These are phyloP conservation scores for Cerastoderma edule DNA, from an alignment of 2,888 invertebrate species.

Conservation along the genomic window DNA sequence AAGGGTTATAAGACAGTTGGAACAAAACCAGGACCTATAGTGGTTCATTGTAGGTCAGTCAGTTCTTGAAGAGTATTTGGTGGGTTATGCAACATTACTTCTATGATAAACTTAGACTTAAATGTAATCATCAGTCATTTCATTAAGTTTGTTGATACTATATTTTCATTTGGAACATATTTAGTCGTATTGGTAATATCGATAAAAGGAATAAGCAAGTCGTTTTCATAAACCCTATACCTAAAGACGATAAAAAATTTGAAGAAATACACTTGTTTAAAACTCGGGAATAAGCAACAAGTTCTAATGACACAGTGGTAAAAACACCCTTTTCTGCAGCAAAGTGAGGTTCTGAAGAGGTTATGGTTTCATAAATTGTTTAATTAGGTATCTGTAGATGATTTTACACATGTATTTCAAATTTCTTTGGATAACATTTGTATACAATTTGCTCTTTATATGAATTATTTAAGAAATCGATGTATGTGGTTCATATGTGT, in stretches of 20 bases:
- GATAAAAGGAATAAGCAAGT: neutral
- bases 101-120: too few relatives aligned
- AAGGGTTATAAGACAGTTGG: neutral
- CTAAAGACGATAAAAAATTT: too few relatives aligned
- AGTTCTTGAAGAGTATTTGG: too few relatives aligned
- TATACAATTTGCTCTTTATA: neutral
- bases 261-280: too few relatives aligned
- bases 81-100: too few relatives aligned
- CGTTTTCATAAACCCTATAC: neutral
- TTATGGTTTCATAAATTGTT: neutral
- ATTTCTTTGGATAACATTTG: neutral
- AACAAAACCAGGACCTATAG: neutral
- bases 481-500: neutral
- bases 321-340: too few relatives aligned
- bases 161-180: neutral
- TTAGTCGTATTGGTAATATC: neutral
- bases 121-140: neutral
- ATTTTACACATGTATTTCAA: neutral
- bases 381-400: neutral
- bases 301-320: too few relatives aligned
- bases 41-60: slow-evolving; percentile 18
- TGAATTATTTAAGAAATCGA: neutral
- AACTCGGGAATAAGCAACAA: too few relatives aligned
- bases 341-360: too few relatives aligned
- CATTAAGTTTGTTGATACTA: neutral